phyloP scores from a whole-genome alignment of 2,888 invertebrate species.

The Drepana falcataria region DNA sequence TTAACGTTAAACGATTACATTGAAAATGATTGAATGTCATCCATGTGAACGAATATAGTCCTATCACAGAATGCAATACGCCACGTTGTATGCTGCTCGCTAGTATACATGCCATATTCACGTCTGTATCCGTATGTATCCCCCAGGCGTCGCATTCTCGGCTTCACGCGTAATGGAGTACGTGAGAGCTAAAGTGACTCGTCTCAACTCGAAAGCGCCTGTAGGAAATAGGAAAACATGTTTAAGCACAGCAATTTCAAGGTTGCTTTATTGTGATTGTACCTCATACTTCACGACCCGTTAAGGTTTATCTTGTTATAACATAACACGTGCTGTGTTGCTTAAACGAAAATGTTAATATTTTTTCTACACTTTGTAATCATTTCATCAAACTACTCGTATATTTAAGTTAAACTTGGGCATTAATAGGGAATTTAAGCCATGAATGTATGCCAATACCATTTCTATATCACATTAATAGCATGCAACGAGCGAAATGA shows the following conservation, averaged over 20 bases:
- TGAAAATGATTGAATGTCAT: no score
- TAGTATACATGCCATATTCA: neutral
- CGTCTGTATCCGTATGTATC: neutral
- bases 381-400: no score
- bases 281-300: neutral
- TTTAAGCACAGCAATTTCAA: neutral
- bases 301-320: neutral
- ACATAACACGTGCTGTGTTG: no score
- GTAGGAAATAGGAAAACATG: neutral
- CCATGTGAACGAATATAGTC: no score
- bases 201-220: neutral
- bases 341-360: no score
- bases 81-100: neutral
- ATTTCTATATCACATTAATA: no score
- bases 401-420: no score
- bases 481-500: no score
- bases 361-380: no score
- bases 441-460: no score
- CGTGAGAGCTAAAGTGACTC: neutral
- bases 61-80: neutral
- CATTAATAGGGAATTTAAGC: no score
- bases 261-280: neutral
- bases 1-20: no score
- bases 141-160: neutral
- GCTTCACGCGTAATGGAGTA: neutral